Conservation (phyloP, 2,113 vertebrate species). For the Toxotes chatareus region DNA sequence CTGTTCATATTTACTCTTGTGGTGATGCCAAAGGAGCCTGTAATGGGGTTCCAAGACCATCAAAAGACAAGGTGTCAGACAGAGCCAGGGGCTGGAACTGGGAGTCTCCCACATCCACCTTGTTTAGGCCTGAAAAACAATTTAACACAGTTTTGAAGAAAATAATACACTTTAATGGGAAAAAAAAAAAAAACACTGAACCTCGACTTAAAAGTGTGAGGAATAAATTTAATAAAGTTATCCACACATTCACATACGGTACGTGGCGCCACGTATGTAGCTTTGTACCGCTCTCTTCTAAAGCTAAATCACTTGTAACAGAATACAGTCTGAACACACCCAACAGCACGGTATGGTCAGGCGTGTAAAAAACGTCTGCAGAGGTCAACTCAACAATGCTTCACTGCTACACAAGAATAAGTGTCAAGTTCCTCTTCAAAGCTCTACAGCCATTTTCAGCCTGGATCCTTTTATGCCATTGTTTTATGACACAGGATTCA, state of each 20-base stretch:
- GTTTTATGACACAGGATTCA: no score
- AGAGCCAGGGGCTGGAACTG: slow-evolving; percentile 81
- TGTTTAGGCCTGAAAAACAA: slow-evolving; percentile 71
- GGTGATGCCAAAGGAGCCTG: slow-evolving; percentile 77
- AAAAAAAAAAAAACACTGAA: not conserved
- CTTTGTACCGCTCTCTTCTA: not conserved
- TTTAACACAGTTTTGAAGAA: not conserved
- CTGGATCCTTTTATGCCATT: not conserved
- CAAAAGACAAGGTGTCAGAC: slow-evolving; percentile 79
- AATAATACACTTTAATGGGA: not conserved
- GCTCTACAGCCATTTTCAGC: not conserved
- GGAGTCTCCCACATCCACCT: slow-evolving; percentile 80
- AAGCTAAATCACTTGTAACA: not conserved
- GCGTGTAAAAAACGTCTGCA: not conserved
- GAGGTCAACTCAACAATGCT: slow-evolving; percentile 12
- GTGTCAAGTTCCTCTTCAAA: slow-evolving; percentile 24
- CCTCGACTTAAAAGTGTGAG: not conserved
- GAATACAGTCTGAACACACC: slow-evolving; percentile 21
- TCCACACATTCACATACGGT: not conserved
- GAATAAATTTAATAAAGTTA: not conserved
- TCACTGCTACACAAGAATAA: not conserved
- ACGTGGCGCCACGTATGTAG: not conserved
- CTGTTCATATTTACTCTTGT: slow-evolving; percentile 77
- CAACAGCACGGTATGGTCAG: not conserved
- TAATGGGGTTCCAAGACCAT: slow-evolving; percentile 70